These are phyloP conservation scores for Morphnarchus princeps DNA, from an alignment of 2,113 vertebrate species.

Conservation along the genomic window DNA sequence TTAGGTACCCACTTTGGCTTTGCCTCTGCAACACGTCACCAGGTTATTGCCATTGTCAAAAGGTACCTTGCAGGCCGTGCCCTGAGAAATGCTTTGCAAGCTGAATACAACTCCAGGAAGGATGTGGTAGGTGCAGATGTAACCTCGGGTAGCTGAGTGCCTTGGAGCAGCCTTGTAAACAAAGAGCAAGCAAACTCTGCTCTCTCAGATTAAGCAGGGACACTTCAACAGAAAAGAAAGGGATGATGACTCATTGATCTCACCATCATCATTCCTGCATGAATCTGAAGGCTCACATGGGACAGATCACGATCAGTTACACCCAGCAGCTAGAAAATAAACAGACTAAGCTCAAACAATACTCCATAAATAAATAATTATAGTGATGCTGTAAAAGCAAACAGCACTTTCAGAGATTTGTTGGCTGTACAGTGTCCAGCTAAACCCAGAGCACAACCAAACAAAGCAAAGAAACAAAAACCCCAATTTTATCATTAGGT, in stretches of 20 bases:
- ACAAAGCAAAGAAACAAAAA: not conserved
- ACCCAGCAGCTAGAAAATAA: not conserved
- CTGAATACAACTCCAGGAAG: not conserved
- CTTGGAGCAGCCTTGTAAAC: not conserved
- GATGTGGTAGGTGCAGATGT: not conserved
- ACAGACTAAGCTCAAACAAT: not conserved
- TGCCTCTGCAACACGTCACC: not conserved
- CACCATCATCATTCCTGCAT: not conserved
- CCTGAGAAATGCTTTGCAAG: not conserved
- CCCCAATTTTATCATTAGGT: not conserved
- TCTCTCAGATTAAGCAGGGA: not conserved
- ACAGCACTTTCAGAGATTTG: not conserved
- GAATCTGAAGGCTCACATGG: not conserved
- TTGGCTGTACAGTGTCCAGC: not conserved
- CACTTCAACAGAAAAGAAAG: not conserved
- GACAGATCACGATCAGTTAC: not conserved
- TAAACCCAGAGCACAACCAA: not conserved
- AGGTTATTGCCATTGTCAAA: not conserved
- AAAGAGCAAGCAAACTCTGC: not conserved
- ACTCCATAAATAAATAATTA: not conserved
- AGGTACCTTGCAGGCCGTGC: not conserved
- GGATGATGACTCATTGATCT: not conserved
- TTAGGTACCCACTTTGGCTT: not conserved
- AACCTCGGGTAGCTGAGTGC: not conserved
- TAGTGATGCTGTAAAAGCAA: not conserved